These are phyloP conservation scores for Poeciliopsis presidionis DNA, from an alignment of 2,797 vertebrate genomes.

Conservation along the genomic window DNA sequence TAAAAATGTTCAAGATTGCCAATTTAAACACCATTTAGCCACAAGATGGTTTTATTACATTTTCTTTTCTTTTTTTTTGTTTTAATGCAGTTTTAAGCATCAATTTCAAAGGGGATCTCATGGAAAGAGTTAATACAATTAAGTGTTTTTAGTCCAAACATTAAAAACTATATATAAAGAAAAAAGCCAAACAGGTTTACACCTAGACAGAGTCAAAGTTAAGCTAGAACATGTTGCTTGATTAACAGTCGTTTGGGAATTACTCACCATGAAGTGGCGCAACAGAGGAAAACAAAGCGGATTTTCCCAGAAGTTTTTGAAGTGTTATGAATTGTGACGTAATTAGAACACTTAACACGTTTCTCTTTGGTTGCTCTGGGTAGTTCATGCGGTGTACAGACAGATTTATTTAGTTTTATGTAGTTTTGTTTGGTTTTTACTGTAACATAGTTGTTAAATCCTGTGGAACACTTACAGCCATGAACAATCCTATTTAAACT, in stretches of 20 bases:
- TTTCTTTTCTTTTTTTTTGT: background rate
- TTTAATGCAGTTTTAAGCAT: background rate
- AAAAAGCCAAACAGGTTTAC: background rate
- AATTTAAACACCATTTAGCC: background rate
- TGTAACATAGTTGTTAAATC: slow-evolving; percentile 57
- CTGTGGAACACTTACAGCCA: slow-evolving; percentile 71
- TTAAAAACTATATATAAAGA: background rate
- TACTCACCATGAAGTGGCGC: slow-evolving; percentile 10
- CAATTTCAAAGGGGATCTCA: background rate
- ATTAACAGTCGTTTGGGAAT: slow-evolving; percentile 12
- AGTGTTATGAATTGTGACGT: slow-evolving; percentile 29
- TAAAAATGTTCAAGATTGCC: background rate
- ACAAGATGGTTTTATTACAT: background rate
- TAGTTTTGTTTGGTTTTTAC: slow-evolving; percentile 35
- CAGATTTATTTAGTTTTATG: slow-evolving; percentile 46
- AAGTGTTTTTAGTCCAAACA: background rate
- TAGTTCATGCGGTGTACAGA: slow-evolving; percentile 59
- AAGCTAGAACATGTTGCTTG: slow-evolving; percentile 19
- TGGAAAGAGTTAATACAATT: background rate
- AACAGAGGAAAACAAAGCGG: background rate
- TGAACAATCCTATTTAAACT: slow-evolving; percentile 76
- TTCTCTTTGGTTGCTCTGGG: slow-evolving; percentile 36
- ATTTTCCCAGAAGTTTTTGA: slow-evolving; percentile 30
- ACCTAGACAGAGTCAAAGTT: background rate
- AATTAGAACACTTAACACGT: slow-evolving; percentile 39